A percentile compares a stretch with the other conserved stretches of the same genome.
Conservation (phyloP, 2,888 invertebrate genomes). For the Itoplectis maculator region DNA sequence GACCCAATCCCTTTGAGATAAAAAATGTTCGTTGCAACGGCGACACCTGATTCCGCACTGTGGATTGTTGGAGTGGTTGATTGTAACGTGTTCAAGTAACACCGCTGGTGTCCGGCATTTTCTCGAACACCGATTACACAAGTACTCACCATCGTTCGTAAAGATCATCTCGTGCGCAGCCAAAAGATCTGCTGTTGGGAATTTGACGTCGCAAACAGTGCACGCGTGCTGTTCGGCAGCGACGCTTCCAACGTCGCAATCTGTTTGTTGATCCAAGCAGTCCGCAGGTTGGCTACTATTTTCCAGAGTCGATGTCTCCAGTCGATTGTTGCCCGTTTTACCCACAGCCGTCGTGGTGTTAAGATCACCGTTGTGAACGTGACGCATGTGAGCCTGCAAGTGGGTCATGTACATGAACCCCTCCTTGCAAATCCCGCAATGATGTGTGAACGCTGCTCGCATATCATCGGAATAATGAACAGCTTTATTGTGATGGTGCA, state of each 20-base stretch:
- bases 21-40: slow-evolving; percentile 67
- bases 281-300: neutral
- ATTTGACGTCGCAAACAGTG: slow-evolving; percentile 69
- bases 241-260: neutral
- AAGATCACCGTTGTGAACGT: slow-evolving; percentile 68
- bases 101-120: slow-evolving; percentile 59
- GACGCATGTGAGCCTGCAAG: slow-evolving; percentile 73
- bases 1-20: slow-evolving; percentile 52
- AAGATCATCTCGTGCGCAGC: slow-evolving; percentile 67
- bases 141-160: slow-evolving; percentile 66
- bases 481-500: slow-evolving; percentile 73
- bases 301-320: neutral
- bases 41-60: slow-evolving; percentile 57
- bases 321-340: neutral
- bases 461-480: slow-evolving; percentile 66
- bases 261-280: neutral
- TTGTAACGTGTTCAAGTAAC: slow-evolving; percentile 67
- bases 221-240: neutral
- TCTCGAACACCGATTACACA: slow-evolving; percentile 69
- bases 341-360: neutral
- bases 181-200: slow-evolving; percentile 53
- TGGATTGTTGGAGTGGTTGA: slow-evolving; percentile 63
- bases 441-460: slow-evolving; percentile 60
- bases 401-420: slow-evolving; percentile 73
- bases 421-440: slow-evolving; percentile 71